Percentiles rank a stretch among this genome's conserved stretches.
These are phyloP conservation scores for Dasysyrphus albostriatus DNA, from an alignment of 2,888 invertebrate species.

Conservation along the genomic window DNA sequence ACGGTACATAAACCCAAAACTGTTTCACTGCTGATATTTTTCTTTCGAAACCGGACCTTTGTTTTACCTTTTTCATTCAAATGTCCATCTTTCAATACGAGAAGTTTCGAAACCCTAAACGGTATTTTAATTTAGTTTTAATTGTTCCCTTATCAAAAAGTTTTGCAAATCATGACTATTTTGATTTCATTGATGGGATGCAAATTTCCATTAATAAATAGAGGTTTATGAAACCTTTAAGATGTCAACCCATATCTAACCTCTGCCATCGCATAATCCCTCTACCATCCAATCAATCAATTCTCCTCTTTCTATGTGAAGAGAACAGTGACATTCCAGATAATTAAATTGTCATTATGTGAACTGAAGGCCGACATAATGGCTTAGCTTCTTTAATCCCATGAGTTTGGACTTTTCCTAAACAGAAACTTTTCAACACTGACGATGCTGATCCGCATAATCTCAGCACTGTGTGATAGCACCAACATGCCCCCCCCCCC, in stretches of 20 bases:
- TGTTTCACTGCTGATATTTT: too few species aligned
- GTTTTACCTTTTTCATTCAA: background rate
- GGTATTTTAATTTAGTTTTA: background rate
- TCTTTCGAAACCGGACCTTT: background rate
- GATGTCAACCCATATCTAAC: constrained; percentile 29
- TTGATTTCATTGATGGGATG: background rate
- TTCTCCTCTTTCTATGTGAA: constrained; percentile 30
- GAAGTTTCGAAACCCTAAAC: background rate
- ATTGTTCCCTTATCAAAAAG: background rate
- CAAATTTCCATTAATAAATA: background rate
- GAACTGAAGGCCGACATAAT: constrained; percentile 18
- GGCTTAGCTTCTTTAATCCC: constrained; percentile 63
- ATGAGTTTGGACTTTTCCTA: constrained; percentile 64
- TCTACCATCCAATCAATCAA: constrained; percentile 67
- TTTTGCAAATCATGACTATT: background rate
- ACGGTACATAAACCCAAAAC: too few species aligned
- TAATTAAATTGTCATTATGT: constrained; percentile 72
- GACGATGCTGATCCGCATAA: constrained; percentile 48
- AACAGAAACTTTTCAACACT: constrained; percentile 43
- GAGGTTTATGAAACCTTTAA: constrained; percentile 10
- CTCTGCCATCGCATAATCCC: constrained; percentile 51
- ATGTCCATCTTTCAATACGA: background rate
- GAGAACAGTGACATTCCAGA: constrained; percentile 57
- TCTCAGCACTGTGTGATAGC: constrained; percentile 25
- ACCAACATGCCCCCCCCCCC: background rate